Evolutionary conservation across 2,888 invertebrate species (phyloP).

Genomic region (Campopleginae sp.): DNA sequence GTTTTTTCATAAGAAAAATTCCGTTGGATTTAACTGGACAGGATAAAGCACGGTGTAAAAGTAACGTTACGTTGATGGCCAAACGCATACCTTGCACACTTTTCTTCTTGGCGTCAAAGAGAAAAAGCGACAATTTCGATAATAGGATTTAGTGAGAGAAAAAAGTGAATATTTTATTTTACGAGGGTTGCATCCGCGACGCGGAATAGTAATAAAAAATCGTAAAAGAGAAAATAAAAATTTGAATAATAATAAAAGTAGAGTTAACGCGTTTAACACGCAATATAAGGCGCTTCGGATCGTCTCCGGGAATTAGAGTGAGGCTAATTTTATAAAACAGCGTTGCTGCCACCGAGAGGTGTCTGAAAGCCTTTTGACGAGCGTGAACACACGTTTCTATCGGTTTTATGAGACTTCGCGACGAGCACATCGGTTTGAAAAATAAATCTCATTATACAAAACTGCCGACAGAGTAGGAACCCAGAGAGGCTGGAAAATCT

Average conservation of each 20-base stretch:
- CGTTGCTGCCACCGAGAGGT: neutral
- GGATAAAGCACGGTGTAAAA: neutral
- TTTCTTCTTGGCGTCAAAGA: conserved; percentile 22
- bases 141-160: conserved; percentile 24
- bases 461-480: neutral
- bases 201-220: conserved; percentile 10
- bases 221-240: conserved; percentile 14
- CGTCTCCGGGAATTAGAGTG: conserved; percentile 17
- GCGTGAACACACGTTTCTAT: conserved; percentile 40
- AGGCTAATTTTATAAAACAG: conserved; percentile 41
- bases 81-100: neutral
- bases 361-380: conserved; percentile 42
- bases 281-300: conserved; percentile 24
- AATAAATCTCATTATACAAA: conserved; percentile 30
- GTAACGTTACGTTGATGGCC: neutral
- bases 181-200: neutral
- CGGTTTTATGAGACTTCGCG: conserved; percentile 22
- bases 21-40: neutral
- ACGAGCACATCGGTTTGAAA: conserved; percentile 35
- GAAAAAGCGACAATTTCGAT: conserved; percentile 48
- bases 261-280: neutral
- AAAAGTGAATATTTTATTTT: conserved; percentile 18
- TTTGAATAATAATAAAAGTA: conserved; percentile 19
- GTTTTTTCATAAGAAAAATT: neutral
- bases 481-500: conserved; percentile 31